phyloP scores from a whole-genome alignment of 2,113 vertebrate species.

The Vulpes ferrilata region DNA sequence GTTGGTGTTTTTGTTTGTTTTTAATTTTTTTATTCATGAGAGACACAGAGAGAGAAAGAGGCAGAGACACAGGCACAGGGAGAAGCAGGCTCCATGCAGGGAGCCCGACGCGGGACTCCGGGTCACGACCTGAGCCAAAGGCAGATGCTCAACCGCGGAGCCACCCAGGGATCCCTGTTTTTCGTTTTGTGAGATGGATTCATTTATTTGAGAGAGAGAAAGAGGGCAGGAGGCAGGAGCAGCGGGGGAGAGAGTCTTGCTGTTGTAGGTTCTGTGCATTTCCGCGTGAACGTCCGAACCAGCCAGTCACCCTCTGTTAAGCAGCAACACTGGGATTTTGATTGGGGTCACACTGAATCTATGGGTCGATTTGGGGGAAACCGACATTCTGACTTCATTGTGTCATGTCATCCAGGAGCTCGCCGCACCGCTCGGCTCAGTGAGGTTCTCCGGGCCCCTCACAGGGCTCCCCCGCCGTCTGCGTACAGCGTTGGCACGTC shows the following conservation, averaged over 20 bases:
- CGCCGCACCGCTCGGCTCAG: rapidly evolving
- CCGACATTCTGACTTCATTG: rapidly evolving
- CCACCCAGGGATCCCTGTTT: too few species aligned
- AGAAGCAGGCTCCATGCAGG: too few species aligned
- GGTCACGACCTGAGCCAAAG: too few species aligned
- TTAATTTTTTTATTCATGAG: too few species aligned
- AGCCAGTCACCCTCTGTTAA: rapidly evolving
- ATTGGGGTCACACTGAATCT: rapidly evolving
- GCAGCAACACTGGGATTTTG: background rate
- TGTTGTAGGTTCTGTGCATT: rapidly evolving
- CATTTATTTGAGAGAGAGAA: background rate
- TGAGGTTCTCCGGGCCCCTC: background rate
- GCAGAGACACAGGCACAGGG: too few species aligned
- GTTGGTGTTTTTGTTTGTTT: background rate
- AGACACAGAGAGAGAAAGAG: too few species aligned
- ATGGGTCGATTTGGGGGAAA: rapidly evolving
- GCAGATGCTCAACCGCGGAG: too few species aligned
- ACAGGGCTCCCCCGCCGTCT: rapidly evolving
- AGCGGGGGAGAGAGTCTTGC: background rate
- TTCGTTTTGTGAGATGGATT: background rate
- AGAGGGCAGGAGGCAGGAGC: too few species aligned
- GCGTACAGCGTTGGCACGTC: rapidly evolving
- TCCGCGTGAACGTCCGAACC: rapidly evolving
- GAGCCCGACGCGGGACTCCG: too few species aligned
- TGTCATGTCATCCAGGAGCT: background rate